Evolutionary conservation across 2,797 vertebrate species (phyloP).

Genomic region (Apodemus agrarius): DNA sequence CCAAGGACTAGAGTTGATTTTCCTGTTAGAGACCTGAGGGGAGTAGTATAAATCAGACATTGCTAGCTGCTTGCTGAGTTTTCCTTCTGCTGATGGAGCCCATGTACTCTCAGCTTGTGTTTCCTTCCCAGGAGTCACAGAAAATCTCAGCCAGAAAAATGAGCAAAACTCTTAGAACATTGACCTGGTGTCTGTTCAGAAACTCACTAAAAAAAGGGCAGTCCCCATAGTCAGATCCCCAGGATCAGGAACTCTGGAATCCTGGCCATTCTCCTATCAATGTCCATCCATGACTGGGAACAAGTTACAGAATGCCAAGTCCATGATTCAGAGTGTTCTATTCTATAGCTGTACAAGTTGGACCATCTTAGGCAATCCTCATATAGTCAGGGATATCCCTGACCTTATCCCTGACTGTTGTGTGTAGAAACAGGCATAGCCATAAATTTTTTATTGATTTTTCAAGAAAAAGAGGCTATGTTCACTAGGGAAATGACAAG

Average conservation of each 20-base stretch:
- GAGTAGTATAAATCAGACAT: background rate
- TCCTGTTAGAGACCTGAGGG: background rate
- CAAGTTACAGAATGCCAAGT: background rate
- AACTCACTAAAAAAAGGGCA: background rate
- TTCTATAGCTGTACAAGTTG: background rate
- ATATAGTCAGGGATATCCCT: too few species aligned
- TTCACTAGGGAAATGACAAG: background rate
- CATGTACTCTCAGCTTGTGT: background rate
- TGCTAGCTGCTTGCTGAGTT: background rate
- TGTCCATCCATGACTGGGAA: background rate
- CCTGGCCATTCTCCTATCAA: background rate
- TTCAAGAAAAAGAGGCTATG: background rate
- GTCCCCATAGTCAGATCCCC: background rate
- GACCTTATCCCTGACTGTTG: too few species aligned
- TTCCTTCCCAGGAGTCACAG: slow-evolving; percentile 43
- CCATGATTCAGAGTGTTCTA: background rate
- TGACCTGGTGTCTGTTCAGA: slow-evolving; percentile 38
- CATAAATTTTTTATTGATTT: slow-evolving; percentile 47
- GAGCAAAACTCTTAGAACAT: background rate
- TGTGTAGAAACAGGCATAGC: background rate
- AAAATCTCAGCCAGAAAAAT: slow-evolving; percentile 12
- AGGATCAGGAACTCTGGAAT: background rate
- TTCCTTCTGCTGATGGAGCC: background rate
- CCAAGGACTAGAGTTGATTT: background rate
- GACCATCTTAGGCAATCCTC: background rate